Evolutionary conservation across 2,113 vertebrate genomes (phyloP), one percentile per base, ranked within the genome.

Genomic region (Arvicanthis niloticus): DNA sequence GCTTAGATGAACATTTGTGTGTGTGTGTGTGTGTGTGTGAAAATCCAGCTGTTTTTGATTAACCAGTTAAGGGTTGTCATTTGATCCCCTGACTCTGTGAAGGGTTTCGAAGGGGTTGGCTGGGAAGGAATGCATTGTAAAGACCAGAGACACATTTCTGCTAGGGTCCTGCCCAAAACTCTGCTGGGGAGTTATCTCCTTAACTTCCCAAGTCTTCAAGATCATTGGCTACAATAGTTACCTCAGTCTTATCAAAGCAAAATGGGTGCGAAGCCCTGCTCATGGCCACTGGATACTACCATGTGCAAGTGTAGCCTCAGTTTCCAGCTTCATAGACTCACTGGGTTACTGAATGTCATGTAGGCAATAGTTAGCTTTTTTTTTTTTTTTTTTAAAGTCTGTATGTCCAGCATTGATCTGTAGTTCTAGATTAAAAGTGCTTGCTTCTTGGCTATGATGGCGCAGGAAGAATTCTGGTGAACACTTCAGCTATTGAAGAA

Each of bases 291-390:
- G 2, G 7, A 17, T n/a, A 26, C 29, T 31, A 42, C 72, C 75
- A 15, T 19, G 22, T 89, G 87, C 3, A 13, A 85, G 85, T 0
- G 0, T 68, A 65, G 0, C 0, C 82, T 34, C 87, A 40, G 84
- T 97, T 97, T 98, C 88, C 96, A 96, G 70, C 78, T 90, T 89
- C 12, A 0, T 78, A 93, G 97, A 1, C 53, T 96, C 97, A 98
- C 75, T 76, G 0, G 0, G 65, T 82, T 40, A 75, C 89, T 82
- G 88, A 9, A 77, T 51, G 37, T 60, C 2, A 0, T 34, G 56
- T 34, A 0, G 0, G 12, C 93, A 65, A 86, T 62, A 76, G 45
- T 84, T 94, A 73, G 91, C 24, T 37, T 70, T 11, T 51, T 51
- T 11, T 51, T 48, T 48, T 48, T 48, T 48, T 51, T 51, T 51